phyloP scores from a whole-genome alignment of 2,113 vertebrate genomes.

The Gulo gulo region DNA sequence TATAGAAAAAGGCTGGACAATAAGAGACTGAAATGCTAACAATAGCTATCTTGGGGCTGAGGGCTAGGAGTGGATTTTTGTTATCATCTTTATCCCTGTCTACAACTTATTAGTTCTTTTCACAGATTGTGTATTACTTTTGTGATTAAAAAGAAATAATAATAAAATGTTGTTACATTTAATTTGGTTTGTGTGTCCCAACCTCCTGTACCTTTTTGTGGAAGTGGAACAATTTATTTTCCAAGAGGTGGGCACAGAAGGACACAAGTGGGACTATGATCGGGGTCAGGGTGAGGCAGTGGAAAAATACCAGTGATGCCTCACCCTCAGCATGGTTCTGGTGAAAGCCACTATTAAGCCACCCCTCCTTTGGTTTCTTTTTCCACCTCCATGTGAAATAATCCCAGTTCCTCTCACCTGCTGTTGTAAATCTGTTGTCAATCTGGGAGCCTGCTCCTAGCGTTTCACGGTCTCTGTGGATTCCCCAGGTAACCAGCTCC shows the following conservation, averaged over 20 bases:
- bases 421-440: background rate
- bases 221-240: slow-evolving; percentile 34
- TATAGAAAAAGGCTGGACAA: background rate
- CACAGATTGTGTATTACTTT: background rate
- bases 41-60: background rate
- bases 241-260: background rate
- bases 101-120: background rate
- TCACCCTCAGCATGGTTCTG: background rate
- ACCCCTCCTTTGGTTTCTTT: background rate
- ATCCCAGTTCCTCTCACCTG: background rate
- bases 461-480: background rate
- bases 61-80: background rate
- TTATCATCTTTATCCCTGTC: background rate
- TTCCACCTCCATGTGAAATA: background rate
- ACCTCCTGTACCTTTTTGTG: background rate
- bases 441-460: background rate
- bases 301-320: slow-evolving; percentile 65
- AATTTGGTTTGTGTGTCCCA: background rate
- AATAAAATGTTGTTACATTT: background rate
- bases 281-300: background rate
- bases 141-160: slow-evolving; percentile 3
- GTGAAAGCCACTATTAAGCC: background rate
- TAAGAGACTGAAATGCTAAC: background rate
- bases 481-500: background rate
- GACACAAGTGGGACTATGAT: background rate